Evolutionary conservation across 2,797 vertebrate species (phyloP).

Genomic region (Selene dorsalis): DNA sequence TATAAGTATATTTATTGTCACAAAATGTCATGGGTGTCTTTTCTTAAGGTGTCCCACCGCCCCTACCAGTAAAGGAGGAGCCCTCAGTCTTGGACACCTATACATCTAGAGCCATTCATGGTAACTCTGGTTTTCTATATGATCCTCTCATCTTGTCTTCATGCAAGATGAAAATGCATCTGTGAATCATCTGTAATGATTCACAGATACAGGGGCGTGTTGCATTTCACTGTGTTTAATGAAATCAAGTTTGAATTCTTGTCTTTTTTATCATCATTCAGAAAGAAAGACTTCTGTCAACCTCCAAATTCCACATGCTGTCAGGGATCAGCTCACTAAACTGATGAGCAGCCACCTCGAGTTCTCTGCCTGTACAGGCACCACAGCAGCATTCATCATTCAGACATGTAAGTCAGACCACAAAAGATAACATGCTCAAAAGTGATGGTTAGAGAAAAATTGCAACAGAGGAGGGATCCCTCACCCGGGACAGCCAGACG

Average conservation of each 20-base stretch:
- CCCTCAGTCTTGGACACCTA: conserved; percentile 27
- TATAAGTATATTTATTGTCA: too few species aligned
- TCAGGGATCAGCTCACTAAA: conserved; percentile 84
- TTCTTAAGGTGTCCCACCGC: conserved; percentile 71
- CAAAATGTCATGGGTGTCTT: conserved; percentile 24
- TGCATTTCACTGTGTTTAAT: neutral
- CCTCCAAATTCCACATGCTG: conserved; percentile 80
- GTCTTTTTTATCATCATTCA: conserved; percentile 48
- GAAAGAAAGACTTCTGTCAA: conserved; percentile 80
- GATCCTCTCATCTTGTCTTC: neutral
- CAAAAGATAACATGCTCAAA: fast-evolving
- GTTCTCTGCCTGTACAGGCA: conserved; percentile 85
- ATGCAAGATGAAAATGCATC: neutral
- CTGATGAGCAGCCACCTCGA: conserved; percentile 84
- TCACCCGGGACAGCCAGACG: too few species aligned
- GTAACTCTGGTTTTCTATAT: conserved; percentile 71
- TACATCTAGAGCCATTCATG: conserved; percentile 74
- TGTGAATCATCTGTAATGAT: neutral
- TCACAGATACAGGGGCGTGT: neutral
- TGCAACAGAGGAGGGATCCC: too few species aligned
- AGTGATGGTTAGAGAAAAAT: neutral
- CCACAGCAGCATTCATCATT: conserved; percentile 91
- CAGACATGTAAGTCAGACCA: conserved; percentile 86
- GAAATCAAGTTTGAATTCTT: neutral
- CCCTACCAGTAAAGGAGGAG: conserved; percentile 76